These are phyloP conservation scores for Regulus satrapa DNA, from an alignment of 2,113 vertebrate species.

Conservation along the genomic window DNA sequence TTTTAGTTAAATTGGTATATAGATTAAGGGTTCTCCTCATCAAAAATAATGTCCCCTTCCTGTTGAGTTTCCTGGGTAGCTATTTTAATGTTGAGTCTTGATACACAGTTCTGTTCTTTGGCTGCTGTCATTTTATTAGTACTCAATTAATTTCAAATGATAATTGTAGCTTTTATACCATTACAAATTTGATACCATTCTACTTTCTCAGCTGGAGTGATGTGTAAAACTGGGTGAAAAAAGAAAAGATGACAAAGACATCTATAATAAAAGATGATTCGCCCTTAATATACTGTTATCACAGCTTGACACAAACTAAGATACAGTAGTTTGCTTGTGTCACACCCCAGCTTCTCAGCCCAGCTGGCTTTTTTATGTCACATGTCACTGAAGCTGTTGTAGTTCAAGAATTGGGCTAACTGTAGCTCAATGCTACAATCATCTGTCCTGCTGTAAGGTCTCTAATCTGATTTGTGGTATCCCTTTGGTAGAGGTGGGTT, in stretches of 20 bases:
- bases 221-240: background rate
- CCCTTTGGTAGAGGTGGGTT: background rate
- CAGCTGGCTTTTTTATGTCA: background rate
- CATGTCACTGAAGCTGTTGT: background rate
- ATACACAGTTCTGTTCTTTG: background rate
- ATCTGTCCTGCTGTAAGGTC: background rate
- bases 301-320: background rate
- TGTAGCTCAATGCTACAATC: background rate
- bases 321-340: background rate
- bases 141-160: background rate
- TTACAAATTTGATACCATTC: background rate
- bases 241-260: background rate
- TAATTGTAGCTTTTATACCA: background rate
- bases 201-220: background rate
- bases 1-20: background rate
- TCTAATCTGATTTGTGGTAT: background rate
- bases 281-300: background rate
- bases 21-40: background rate
- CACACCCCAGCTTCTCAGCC: background rate
- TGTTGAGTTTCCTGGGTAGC: background rate
- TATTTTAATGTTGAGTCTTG: background rate
- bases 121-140: background rate
- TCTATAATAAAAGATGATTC: background rate
- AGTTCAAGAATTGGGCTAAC: background rate
- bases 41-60: background rate